These are phyloP conservation scores for Dinomys branickii DNA, from an alignment of 2,113 vertebrate genomes.

Conservation along the genomic window DNA sequence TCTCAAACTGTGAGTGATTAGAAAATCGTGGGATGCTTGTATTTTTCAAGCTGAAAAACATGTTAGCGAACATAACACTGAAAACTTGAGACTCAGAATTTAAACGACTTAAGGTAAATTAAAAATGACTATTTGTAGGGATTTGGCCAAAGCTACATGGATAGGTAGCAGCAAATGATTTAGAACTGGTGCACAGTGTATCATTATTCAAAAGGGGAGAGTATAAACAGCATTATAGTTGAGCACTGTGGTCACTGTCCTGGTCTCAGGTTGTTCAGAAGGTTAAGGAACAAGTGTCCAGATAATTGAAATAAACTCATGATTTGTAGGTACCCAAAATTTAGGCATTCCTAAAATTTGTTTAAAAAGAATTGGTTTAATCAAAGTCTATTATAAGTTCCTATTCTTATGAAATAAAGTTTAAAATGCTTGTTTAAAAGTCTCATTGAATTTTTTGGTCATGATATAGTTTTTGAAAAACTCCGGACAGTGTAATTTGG, in stretches of 20 bases:
- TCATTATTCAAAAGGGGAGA: background rate
- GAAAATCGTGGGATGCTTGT: background rate
- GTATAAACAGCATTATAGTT: background rate
- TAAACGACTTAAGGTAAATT: background rate
- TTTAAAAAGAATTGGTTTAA: slow-evolving; percentile 13
- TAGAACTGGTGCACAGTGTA: background rate
- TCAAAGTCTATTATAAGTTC: slow-evolving; percentile 61
- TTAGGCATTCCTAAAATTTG: slow-evolving; percentile 19
- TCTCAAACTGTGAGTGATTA: background rate
- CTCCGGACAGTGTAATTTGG: slow-evolving; percentile 65
- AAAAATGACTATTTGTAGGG: background rate
- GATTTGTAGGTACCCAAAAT: slow-evolving; percentile 33
- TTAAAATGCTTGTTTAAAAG: slow-evolving; percentile 57
- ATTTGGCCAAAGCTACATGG: background rate
- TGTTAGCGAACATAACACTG: background rate
- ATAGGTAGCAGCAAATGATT: background rate
- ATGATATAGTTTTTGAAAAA: slow-evolving; percentile 10
- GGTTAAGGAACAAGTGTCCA: background rate
- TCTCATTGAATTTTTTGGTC: slow-evolving; percentile 59
- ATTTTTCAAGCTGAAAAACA: slow-evolving; percentile 22
- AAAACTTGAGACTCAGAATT: background rate
- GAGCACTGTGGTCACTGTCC: background rate
- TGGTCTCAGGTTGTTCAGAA: background rate
- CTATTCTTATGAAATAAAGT: slow-evolving; percentile 60
- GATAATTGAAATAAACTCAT: background rate